Evolutionary conservation across 2,113 vertebrate genomes (phyloP), one percentile per base, ranked within the genome.

Genomic region (Prolemur simus): DNA sequence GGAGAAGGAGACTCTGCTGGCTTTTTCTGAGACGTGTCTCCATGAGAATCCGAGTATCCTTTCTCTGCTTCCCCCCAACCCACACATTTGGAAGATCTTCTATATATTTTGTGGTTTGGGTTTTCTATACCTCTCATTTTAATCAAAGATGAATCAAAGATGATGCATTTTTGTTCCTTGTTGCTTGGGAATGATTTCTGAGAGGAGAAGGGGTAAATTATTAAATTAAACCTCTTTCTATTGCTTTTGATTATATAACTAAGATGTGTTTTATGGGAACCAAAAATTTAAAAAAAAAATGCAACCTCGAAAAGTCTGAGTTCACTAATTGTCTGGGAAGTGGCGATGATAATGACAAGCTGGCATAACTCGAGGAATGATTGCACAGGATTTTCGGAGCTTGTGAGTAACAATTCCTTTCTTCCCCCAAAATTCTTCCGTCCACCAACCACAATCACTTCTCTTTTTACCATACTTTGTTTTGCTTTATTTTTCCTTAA

Each of bases 201-300:
- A 94, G 82, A 54, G 58, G 47, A 78, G 83, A 84, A n/a, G 15
- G 34, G 27, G 60, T 71, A 63, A 63, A 47, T 12, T n/a, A n/a
- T n/a, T n/a, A n/a, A n/a, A 52, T 23, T 17, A 89, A 76, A 69
- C 8, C 37, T 49, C 23, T 71, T 82, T n/a, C 32, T 74, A 47
- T 37, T 86, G 58, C 56, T 91, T 95, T 69, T 93, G 32, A 64
- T 84, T 74, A 32, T 29, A 34, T 80, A 93, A 95, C 29, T 58
- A n/a, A n/a, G n/a, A n/a, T n/a, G n/a, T n/a, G 34, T 73, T 88
- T 91, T 20, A 54, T 42, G 34, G 66, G 45, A 87, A 76, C 66
- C 47, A 91, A 93, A 93, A 68, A 69, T 76, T 9, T 13, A 11
- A 12, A 68, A 91, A 71, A 63, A 60, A 27, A 63, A 32, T 5